A percentile compares a stretch with the other conserved stretches of the same genome.
These are phyloP conservation scores for Plumapathes pennacea DNA, from an alignment of 92 coral and sea anemone genomes.

Conservation along the genomic window DNA sequence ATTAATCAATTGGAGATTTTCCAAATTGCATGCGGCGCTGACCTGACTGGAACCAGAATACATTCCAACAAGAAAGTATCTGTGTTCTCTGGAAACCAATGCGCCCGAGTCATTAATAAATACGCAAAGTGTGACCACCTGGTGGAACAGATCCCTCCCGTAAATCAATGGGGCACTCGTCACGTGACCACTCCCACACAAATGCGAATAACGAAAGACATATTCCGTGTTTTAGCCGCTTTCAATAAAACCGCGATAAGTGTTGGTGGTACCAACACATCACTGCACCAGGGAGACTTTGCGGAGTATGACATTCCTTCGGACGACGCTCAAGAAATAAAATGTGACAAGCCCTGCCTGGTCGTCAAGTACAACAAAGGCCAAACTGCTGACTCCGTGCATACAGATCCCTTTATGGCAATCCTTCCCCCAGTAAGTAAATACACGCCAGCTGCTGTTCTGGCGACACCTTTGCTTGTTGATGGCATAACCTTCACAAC, in stretches of 20 bases:
- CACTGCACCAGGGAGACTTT: too few species aligned
- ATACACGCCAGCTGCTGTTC: too few species aligned
- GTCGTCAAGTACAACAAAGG: too few species aligned
- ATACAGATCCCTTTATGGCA: too few species aligned
- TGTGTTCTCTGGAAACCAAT: constrained; percentile 84
- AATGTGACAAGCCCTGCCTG: too few species aligned
- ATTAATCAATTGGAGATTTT: constrained; percentile 62
- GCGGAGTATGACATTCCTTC: too few species aligned
- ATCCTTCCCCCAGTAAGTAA: too few species aligned
- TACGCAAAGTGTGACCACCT: constrained; percentile 61
- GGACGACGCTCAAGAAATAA: too few species aligned
- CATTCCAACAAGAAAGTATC: constrained; percentile 68
- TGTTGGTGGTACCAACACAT: too few species aligned
- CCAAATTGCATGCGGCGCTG: constrained; percentile 43
- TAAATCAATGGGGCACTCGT: constrained; percentile 59
- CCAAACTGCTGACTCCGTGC: too few species aligned
- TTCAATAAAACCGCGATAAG: constrained; percentile 45
- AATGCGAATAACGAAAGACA: constrained; percentile 48
- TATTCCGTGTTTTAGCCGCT: constrained; percentile 72
- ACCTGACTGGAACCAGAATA: constrained; percentile 70
- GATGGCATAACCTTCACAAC: too few species aligned
- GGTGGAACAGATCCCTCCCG: constrained; percentile 84
- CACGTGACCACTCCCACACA: constrained; percentile 76
- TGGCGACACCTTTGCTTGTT: too few species aligned
- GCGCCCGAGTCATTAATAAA: constrained; percentile 76